Evolutionary conservation across 2,888 invertebrate genomes (phyloP), one percentile per base, ranked within the genome.

Genomic region (Alitta virens): DNA sequence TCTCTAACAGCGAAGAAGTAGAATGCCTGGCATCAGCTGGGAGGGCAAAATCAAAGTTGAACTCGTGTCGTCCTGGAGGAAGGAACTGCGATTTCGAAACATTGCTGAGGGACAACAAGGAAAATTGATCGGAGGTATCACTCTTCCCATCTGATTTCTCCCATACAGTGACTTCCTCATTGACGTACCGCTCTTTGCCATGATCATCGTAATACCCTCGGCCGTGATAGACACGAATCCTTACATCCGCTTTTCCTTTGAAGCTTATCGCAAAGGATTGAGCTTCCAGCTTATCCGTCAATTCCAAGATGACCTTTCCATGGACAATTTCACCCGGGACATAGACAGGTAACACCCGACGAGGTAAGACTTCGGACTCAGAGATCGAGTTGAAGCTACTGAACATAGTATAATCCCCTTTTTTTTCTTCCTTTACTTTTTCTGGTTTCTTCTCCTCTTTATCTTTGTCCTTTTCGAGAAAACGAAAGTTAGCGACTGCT

Each of bases 291-390:
- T 23, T 21, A 1, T 55, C 52, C 18, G 33, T 7, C 1, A 54
- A 18, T 12, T 53, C 26, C 16, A 60, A 27, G 9, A 24, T 2
- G 16, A 60, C 14, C 14, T 60, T 53, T 2, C 60, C 60, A 14
- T 27, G 49, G 27, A 60, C 55, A 16, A 27, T n/a, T 14, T 60
- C 60, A 1, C 60, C 60, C 14, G 54, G 54, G n/a, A 42, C 26
- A 21, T 40, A 55, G 2, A 60, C n/a, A 7, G 60, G 60, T 18
- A 60, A 40, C 12, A 60, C 33, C 1, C 55, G 9, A 9, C n/a
- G 12, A 25, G 57, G 57, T 1, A 57, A 33, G 21, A 14, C 27
- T 26, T 46, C 9, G 46, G 46, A 46, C 33, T 33, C 33, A 7
- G 5, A 12, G 12, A 33, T 33, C 12, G 33, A 7, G 12, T 33